Base-by-base conservation (phyloP, 1,140 invertebrate genomes). In the Orius laevigatus region DNA sequence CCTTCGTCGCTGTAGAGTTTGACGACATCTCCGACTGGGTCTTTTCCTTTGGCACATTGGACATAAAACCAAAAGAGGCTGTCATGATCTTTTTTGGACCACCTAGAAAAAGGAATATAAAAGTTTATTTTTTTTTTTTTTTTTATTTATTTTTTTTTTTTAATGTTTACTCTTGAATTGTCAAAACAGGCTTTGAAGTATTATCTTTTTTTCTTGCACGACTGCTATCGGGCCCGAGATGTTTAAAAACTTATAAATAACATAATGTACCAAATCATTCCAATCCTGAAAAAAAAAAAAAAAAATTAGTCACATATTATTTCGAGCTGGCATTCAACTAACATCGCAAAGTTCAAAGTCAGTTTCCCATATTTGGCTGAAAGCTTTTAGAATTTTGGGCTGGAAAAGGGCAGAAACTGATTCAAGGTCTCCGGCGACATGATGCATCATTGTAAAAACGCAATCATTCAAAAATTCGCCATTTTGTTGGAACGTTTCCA, bases 381-480 rank as follows among this genome's bases (percentile, higher is more conserved):
- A 85, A 0, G 75, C 74, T 62, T 78, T 81, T 2, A 87, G 57
- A 51, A 86, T 83, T 19, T 71, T 70, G 1, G 81, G 78, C 58
- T 84, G 80, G 54, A 79, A 78, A 1, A 86, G 63, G 1, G 72
- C 67, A 1, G 74, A 70, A 1, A 78, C 67, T 51, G 73, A 67
- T 10, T 70, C 67, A 14, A 84, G 61, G 58, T 84, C 80, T 1
- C 81, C 82, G n/a, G 74, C 77, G 5, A 84, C 70, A 60, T 87
- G 82, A 59, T 87, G 81, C 79, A 87, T 83, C 70, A 87, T 75
- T 1, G 81, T 85, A 53, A 87, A 81, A 9, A 85, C 71, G 56
- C 81, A 83, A 56, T 84, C 77, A 57, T 87, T 87, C 0, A 85
- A 71, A 48, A 73, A 75, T 51, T 76, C 71, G 2, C 76, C 77